Percentiles rank a stretch among this genome's conserved stretches.
Conservation (phyloP, 2,888 invertebrate species). For the Drosophila infuscata region DNA sequence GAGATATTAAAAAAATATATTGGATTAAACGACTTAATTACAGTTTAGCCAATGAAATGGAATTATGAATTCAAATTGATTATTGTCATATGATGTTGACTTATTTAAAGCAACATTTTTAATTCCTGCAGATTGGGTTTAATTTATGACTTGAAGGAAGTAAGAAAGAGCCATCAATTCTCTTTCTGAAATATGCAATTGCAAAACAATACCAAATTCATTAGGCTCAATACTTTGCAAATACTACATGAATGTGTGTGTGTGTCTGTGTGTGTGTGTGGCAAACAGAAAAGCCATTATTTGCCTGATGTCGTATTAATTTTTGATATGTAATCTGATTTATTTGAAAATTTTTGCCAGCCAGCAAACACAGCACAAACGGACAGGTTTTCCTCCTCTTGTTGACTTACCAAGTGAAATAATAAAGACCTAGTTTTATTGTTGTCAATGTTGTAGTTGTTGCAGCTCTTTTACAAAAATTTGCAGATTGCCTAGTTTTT, state of each 20-base stretch:
- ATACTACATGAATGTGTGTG: not conserved
- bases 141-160: not conserved
- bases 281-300: constrained; percentile 50
- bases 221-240: constrained; percentile 26
- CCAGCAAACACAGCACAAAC: constrained; percentile 13
- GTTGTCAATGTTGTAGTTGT: constrained; percentile 9
- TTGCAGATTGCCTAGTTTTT: constrained; percentile 46
- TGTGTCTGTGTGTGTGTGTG: constrained; percentile 8
- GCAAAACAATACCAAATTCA: constrained; percentile 49
- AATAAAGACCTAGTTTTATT: constrained; percentile 37
- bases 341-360: constrained; percentile 58
- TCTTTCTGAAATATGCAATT: constrained; percentile 26
- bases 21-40: not conserved
- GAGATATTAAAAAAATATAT: not conserved
- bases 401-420: constrained; percentile 54
- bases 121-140: not conserved
- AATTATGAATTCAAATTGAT: not conserved
- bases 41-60: not conserved
- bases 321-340: constrained; percentile 57
- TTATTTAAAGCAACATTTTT: constrained; percentile 4
- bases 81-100: too few species aligned
- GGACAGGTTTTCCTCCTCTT: constrained; percentile 59
- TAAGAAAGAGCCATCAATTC: constrained; percentile 29
- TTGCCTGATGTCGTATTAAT: constrained; percentile 57
- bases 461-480: constrained; percentile 26